Evolutionary conservation across 2,888 invertebrate genomes (phyloP).

Genomic region (Augiades crinisus): DNA sequence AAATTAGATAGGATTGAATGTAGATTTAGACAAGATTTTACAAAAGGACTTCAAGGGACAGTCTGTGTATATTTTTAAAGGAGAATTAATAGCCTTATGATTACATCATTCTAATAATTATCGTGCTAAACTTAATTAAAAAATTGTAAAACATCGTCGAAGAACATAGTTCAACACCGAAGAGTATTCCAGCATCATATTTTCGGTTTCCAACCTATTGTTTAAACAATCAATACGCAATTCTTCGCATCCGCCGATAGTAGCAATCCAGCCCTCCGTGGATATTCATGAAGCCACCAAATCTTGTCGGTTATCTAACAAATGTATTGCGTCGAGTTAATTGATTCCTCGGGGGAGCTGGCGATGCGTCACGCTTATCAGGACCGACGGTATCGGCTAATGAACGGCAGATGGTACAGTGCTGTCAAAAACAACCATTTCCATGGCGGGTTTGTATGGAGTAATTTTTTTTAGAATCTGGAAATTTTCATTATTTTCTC

Average conservation of each 20-base stretch:
- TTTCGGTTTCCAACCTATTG: no score
- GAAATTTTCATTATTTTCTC: background rate
- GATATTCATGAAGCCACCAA: conserved; percentile 27
- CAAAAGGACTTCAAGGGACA: no score
- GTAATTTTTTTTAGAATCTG: no score
- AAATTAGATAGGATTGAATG: no score
- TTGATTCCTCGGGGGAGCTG: conserved; percentile 51
- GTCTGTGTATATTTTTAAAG: no score
- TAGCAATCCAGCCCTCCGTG: background rate
- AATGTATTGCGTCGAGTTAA: conserved; percentile 59
- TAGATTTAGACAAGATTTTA: no score
- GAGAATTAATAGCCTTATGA: no score
- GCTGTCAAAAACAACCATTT: background rate
- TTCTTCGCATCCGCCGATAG: background rate
- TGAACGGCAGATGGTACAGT: conserved; percentile 33
- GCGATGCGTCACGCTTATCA: conserved; percentile 48
- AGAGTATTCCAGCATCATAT: background rate
- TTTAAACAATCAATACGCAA: background rate
- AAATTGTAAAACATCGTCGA: no score
- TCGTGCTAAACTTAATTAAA: no score
- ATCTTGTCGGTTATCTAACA: conserved; percentile 47
- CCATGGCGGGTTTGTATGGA: background rate
- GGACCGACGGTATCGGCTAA: conserved; percentile 30
- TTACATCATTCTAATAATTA: no score
- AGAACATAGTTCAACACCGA: background rate